A percentile compares a stretch with the other conserved stretches of the same genome.
phyloP scores from a whole-genome alignment of 1,140 invertebrate genomes.

The silkworm (Bombyx mori) region ASM3026992v2 NC_085118.1:7320501-7321000 shows the following conservation, averaged over 20 bases:
- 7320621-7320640: constrained; percentile 7
- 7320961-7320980: constrained; percentile 25
- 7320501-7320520: constrained; percentile 71
- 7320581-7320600: constrained; percentile 22
- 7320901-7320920: too few relatives aligned
- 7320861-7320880: too few relatives aligned
- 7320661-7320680: constrained; percentile 1
- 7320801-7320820: too few relatives aligned
- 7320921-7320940: not conserved
- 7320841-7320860: too few relatives aligned
- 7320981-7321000: constrained; percentile 63
- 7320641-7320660: constrained; percentile 8
- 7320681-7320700: too few relatives aligned
- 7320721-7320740: too few relatives aligned
- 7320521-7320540: constrained; percentile 60
- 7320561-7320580: constrained; percentile 38
- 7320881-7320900: too few relatives aligned
- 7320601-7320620: constrained; percentile 24
- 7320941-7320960: not conserved
- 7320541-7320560: constrained; percentile 41
- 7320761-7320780: too few relatives aligned
- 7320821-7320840: too few relatives aligned
- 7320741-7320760: too few relatives aligned
- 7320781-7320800: too few relatives aligned
- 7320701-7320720: too few relatives aligned